Conservation (phyloP, 1,140 invertebrate species). For the Cyrtorhinus lividipennis region DNA sequence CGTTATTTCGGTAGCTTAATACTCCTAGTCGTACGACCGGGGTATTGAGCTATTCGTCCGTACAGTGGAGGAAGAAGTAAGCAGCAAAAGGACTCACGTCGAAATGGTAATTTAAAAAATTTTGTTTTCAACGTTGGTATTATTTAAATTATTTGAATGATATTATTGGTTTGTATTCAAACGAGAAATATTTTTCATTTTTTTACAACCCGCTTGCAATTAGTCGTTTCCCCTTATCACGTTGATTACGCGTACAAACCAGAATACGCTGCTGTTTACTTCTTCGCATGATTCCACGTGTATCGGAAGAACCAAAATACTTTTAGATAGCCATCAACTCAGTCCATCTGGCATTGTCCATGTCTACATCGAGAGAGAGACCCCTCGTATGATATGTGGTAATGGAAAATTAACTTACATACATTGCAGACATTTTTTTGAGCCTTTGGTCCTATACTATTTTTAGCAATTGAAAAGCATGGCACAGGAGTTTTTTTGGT, state of each 20-base stretch:
- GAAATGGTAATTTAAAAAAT: no score
- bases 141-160: no score
- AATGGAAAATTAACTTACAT: slow-evolving; percentile 20
- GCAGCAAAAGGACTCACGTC: not conserved
- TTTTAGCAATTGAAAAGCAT: slow-evolving; percentile 19
- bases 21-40: not conserved
- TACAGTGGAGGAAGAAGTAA: not conserved
- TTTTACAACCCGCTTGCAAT: no score
- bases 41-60: not conserved
- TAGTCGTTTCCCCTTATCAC: no score
- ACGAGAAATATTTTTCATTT: no score
- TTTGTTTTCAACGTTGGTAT: no score
- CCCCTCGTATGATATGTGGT: slow-evolving; percentile 17
- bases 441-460: slow-evolving; percentile 9
- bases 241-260: no score
- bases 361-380: slow-evolving; percentile 21
- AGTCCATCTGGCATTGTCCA: slow-evolving; percentile 22
- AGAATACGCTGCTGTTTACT: slow-evolving; percentile 11
- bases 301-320: not conserved
- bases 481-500: slow-evolving; percentile 21
- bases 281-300: not conserved
- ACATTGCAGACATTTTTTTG: slow-evolving; percentile 22
- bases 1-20: no score
- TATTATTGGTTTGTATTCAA: no score
- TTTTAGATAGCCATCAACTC: slow-evolving; percentile 11